These are phyloP conservation scores for Oligia fasciuncula DNA, from an alignment of 2,888 invertebrate genomes.

Conservation along the genomic window DNA sequence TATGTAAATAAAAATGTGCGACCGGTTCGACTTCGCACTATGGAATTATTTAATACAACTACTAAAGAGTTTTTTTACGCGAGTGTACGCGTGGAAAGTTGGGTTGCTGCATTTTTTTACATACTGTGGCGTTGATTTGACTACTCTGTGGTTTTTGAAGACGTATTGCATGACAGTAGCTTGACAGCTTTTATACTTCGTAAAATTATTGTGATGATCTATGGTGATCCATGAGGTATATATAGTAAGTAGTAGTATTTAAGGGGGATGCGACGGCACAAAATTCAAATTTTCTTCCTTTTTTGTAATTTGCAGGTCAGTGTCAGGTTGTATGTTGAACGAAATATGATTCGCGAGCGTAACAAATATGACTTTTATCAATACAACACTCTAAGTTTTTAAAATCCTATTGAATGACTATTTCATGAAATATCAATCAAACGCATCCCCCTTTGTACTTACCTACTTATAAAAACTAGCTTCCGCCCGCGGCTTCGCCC, in stretches of 20 bases:
- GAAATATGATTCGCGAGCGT: too few relatives aligned
- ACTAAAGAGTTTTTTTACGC: constrained; percentile 17
- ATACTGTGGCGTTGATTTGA: constrained; percentile 8
- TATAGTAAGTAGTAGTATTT: neutral
- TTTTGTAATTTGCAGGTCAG: too few relatives aligned
- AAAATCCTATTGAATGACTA: neutral
- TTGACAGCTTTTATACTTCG: constrained; percentile 12
- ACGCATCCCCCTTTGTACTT: too few relatives aligned
- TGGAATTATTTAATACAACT: constrained; percentile 48
- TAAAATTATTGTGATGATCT: neutral
- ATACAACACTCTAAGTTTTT: too few relatives aligned
- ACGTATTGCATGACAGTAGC: constrained; percentile 2
- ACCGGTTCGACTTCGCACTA: constrained; percentile 56
- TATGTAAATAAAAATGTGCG: constrained; percentile 74
- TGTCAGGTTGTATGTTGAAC: too few relatives aligned
- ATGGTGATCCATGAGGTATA: constrained; percentile 2
- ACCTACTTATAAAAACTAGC: neutral
- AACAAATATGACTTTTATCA: too few relatives aligned
- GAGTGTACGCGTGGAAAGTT: constrained; percentile 23
- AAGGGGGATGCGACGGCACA: neutral
- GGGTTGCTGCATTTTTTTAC: neutral
- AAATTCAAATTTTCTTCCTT: too few relatives aligned
- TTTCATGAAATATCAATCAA: neutral
- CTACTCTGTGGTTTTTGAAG: constrained; percentile 12
- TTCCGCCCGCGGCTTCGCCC: too few relatives aligned